Conservation (phyloP, 2,113 vertebrate species). For the Leucosticte australis region DNA sequence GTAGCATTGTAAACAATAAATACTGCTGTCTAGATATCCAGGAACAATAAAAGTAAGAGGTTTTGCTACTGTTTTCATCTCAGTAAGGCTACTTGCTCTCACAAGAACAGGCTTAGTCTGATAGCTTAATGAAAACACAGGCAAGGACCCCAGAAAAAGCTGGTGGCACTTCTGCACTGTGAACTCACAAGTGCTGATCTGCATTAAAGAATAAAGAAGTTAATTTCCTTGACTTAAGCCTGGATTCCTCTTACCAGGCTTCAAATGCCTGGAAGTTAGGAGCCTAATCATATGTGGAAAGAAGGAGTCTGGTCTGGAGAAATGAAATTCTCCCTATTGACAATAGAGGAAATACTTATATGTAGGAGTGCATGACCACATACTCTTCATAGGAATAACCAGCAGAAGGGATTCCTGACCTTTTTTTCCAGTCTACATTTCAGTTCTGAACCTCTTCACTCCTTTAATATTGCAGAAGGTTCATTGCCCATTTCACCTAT, state of each 20-base stretch:
- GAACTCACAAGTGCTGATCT: background rate
- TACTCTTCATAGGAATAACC: background rate
- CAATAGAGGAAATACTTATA: background rate
- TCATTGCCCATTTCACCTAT: background rate
- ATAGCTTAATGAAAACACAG: background rate
- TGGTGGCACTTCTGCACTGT: background rate
- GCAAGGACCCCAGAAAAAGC: background rate
- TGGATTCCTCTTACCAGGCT: background rate
- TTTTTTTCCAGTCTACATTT: background rate
- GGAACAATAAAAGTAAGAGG: background rate
- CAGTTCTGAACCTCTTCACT: background rate
- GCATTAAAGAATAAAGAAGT: background rate
- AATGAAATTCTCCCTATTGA: background rate
- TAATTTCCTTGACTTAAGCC: background rate
- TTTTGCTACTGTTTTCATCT: background rate
- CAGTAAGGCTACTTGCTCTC: background rate
- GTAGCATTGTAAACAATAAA: conserved; percentile 11
- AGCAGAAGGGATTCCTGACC: background rate
- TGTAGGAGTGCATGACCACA: background rate
- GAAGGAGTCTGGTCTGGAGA: background rate
- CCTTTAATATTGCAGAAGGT: background rate
- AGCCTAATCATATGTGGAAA: background rate
- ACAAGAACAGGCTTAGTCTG: background rate
- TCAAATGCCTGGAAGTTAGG: background rate
- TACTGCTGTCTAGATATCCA: background rate